Conservation (phyloP, 2,888 invertebrate genomes). For the Caenorhabditis sp. region DNA sequence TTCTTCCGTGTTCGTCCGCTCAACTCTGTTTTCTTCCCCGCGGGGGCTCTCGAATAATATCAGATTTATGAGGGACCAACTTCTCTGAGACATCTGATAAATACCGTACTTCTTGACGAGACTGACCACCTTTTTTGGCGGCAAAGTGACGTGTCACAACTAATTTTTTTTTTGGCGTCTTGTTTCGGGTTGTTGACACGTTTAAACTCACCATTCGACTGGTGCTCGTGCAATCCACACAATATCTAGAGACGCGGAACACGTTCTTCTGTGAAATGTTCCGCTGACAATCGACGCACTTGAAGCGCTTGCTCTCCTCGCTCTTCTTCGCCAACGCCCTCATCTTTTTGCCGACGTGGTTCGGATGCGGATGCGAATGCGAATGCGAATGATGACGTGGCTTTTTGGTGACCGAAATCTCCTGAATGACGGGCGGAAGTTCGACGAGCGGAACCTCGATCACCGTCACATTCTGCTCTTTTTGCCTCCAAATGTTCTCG, state of each 20-base stretch:
- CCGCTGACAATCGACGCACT: slow-evolving; percentile 64
- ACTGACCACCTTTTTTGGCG: too few species aligned
- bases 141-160: too few species aligned
- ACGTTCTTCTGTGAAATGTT: slow-evolving; percentile 60
- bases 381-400: not conserved
- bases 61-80: too few species aligned
- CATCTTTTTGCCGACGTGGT: slow-evolving; percentile 37
- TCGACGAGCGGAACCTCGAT: slow-evolving; percentile 59
- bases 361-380: slow-evolving; percentile 16
- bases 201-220: slow-evolving; percentile 59
- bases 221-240: slow-evolving; percentile 64
- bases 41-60: too few species aligned
- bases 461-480: slow-evolving; percentile 68
- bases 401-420: not conserved
- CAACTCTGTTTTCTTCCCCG: too few species aligned
- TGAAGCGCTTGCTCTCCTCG: slow-evolving; percentile 49
- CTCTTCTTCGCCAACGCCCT: slow-evolving; percentile 43
- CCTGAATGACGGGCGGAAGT: slow-evolving; percentile 18
- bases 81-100: too few species aligned
- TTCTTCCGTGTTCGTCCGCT: too few species aligned
- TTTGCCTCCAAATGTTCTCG: slow-evolving; percentile 56
- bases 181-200: too few species aligned
- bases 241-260: slow-evolving; percentile 62
- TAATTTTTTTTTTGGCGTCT: too few species aligned
- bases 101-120: too few species aligned